Base-by-base conservation (phyloP, 2,113 vertebrate genomes). In the Spermophilus dauricus region DNA sequence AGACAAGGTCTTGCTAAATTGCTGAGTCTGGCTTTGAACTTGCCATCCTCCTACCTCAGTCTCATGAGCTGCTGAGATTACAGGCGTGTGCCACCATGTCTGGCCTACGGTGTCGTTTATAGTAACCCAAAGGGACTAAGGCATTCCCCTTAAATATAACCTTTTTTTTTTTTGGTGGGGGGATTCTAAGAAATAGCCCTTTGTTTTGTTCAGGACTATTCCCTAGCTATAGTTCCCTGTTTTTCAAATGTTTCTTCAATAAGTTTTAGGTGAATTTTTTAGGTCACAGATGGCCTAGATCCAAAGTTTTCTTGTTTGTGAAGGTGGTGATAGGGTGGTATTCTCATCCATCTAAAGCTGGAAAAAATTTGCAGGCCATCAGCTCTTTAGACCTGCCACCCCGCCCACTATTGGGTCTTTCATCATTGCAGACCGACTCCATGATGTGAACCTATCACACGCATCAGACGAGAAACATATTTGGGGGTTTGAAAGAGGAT, bases 361-460 rank as follows among this genome's bases (percentile, higher is more conserved):
- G 89, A 72, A 97, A 70, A 67, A 94, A 96, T 97, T 95, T 97
- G 96, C 90, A 98, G 93, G 30, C 72, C 94, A 53, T 97, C 88
- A 97, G 91, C 90, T 97, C 91, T 92, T 97, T 95, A 95, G 89
- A 90, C 56, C 97, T 95, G 82, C 97, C 96, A 91, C 86, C 93
- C 95, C 97, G 94, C 76, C 96, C 93, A 76, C 65, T 92, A 85
- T 89, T 97, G 96, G 92, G 95, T 98, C 97, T 98, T 96, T 97
- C 39, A 1, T 96, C 94, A 70, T 91, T 96, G 53, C 37, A 86
- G 69, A 61, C 42, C 69, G 48, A 18, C 37, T 84, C 73, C 83
- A 65, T 5, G 53, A 84, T 84, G 37, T 34, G 51, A 95, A 81
- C 72, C 17, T 51, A 16, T 85, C 94, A 87, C 17, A 34, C 4